Base-by-base conservation (phyloP, 2,797 vertebrate genomes). In the Malacoctenus gilli region DNA sequence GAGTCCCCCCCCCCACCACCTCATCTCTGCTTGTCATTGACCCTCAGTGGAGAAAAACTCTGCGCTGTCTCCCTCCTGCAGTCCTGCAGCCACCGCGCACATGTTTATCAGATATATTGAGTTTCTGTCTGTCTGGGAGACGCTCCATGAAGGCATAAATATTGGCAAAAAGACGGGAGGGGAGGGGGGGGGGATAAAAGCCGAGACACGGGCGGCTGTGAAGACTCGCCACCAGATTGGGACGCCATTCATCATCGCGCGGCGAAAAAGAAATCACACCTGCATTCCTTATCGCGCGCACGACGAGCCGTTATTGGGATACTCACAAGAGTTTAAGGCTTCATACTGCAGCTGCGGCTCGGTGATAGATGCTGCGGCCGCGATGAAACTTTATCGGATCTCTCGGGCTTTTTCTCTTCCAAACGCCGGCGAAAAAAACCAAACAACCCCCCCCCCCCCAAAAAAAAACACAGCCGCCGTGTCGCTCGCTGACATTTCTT, bases 91-190 rank as follows among this genome's bases (percentile, higher is more conserved):
- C 19, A 30, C 48, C 37, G 30, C 31, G 46, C 36, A 32, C 21
- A 48, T 58, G 50, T 76, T 68, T 57, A 75, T 85, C 74, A 72
- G 70, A 82, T 75, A 47, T 78, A 80, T 85, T 59, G 62, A 69
- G 53, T 77, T 84, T 72, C 72, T 67, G 72, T 74, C 72, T 34
- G 62, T 82, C 59, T 52, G 44, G 42, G 65, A 75, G 68, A 72
- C 14, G 28, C 38, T 58, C 42, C 15, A 16, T 82, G 68, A 66
- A 64, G 43, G 48, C 37, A 58, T 75, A 77, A 74, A 77, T 68
- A 82, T 79, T 73, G 63, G 63, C 42, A 51, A 75, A 72, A 57
- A 28, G 25, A 28, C 6, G 25, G 9, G 9, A 28, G 9, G 1
- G 9, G 6, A n/a, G n/a, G n/a, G n/a, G n/a, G n/a, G n/a, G n/a